phyloP scores from a whole-genome alignment of 1,140 invertebrate genomes.

The Magallana gigas region DNA sequence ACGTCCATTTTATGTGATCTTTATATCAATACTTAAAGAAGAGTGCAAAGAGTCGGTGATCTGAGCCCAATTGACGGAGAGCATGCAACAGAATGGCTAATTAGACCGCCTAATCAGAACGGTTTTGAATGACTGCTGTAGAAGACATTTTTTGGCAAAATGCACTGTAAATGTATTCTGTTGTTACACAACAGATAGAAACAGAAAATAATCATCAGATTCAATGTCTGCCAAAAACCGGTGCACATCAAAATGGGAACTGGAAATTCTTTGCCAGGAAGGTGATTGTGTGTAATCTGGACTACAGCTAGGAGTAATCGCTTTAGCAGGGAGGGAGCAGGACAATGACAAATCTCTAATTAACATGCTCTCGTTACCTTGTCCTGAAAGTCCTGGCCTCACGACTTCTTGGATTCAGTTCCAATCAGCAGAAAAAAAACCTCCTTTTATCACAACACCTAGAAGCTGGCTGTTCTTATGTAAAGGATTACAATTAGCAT shows the following conservation, averaged over 20 bases:
- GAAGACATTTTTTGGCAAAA: neutral
- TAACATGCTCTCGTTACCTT: conserved; percentile 5
- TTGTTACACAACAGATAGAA: neutral
- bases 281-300: neutral
- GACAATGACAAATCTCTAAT: conserved; percentile 3
- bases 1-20: conserved; percentile 4
- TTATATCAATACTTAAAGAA: conserved; percentile 18
- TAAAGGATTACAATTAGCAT: conserved; percentile 8
- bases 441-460: neutral
- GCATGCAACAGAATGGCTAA: conserved; percentile 1
- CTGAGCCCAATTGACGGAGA: neutral
- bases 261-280: neutral
- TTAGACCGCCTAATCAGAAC: neutral
- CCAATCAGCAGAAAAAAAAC: neutral
- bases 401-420: neutral
- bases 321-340: neutral
- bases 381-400: neutral
- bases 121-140: neutral
- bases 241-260: neutral
- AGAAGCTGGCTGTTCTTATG: neutral
- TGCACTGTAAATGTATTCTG: neutral
- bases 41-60: neutral
- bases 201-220: neutral
- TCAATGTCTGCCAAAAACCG: neutral
- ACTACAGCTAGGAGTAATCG: neutral